Base-by-base conservation (phyloP, 2,113 vertebrate species). In the Saguinus midas region DNA sequence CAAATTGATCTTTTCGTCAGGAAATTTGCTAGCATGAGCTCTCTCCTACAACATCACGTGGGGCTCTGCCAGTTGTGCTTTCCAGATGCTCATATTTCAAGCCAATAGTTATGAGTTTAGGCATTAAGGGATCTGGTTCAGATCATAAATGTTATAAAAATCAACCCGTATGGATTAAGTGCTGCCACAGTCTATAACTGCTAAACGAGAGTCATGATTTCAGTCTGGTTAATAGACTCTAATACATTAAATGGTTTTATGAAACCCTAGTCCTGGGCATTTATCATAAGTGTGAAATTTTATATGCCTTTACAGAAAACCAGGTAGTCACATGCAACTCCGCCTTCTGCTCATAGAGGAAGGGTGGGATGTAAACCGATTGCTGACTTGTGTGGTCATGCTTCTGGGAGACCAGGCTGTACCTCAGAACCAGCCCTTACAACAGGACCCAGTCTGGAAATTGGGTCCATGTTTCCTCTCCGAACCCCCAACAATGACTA, bases 111-210 rank as follows among this genome's bases (percentile, higher is more conserved):
- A 98, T 98, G 98, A 99, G 99, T 99, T 99, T 98, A 98, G 98
- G 98, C 98, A 98, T 99, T 98, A 99, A 98, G 98, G 98, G 98
- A 99, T 98, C 99, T 98, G 97, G 98, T 99, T 99, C 99, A 99
- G 98, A 99, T 99, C 98, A 98, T 99, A 99, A 98, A 99, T 98
- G 98, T 98, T 99, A 98, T 98, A 99, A 99, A 99, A 99, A 99
- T 99, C 99, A 99, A 98, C 98, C 91, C n/a, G 95, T 98, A 99
- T 99, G 98, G 99, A 99, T 99, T 99, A 99, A 98, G 98, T 98
- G 98, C 97, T 99, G 95, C 96, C 92, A 82, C 96, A 96, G 98
- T 99, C 98, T 98, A 98, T 99, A 99, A 98, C 98, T 98, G 98
- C 98, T 98, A 98, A 99, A 99, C 97, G 98, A 98, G 98, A 98